These are phyloP conservation scores for Dexiosoma caninum DNA, from an alignment of 2,888 invertebrate species.

Conservation along the genomic window DNA sequence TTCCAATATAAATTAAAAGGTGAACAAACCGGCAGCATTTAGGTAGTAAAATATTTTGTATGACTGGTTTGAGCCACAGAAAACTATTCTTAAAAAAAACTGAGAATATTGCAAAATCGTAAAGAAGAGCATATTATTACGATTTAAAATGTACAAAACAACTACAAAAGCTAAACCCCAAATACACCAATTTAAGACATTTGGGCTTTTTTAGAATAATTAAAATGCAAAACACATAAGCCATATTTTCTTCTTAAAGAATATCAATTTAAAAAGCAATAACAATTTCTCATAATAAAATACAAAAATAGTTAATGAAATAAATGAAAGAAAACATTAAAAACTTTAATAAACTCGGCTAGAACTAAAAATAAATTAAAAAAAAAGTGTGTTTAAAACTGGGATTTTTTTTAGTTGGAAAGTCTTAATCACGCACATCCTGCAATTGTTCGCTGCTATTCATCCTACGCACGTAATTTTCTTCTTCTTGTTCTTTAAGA, in stretches of 20 bases:
- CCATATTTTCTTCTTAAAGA: conserved; percentile 53
- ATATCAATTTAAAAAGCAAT: conserved; percentile 27
- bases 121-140: neutral
- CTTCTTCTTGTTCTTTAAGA: neutral
- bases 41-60: neutral
- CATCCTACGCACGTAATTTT: conserved; percentile 28
- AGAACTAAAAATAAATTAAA: conserved; percentile 5
- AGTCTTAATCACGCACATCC: conserved; percentile 15
- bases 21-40: too few species aligned
- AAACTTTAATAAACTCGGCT: neutral
- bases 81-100: neutral
- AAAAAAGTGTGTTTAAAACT: neutral
- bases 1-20: too few species aligned
- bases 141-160: conserved; percentile 1
- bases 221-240: conserved; percentile 59
- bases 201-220: conserved; percentile 59
- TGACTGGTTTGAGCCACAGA: neutral
- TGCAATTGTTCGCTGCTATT: neutral
- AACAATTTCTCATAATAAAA: conserved; percentile 30
- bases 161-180: neutral
- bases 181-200: neutral
- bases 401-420: neutral
- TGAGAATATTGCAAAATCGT: neutral
- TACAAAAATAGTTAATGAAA: neutral
- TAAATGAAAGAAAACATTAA: neutral